Evolutionary conservation across 2,113 vertebrate species (phyloP).

Genomic region (Chroicocephalus ridibundus): DNA sequence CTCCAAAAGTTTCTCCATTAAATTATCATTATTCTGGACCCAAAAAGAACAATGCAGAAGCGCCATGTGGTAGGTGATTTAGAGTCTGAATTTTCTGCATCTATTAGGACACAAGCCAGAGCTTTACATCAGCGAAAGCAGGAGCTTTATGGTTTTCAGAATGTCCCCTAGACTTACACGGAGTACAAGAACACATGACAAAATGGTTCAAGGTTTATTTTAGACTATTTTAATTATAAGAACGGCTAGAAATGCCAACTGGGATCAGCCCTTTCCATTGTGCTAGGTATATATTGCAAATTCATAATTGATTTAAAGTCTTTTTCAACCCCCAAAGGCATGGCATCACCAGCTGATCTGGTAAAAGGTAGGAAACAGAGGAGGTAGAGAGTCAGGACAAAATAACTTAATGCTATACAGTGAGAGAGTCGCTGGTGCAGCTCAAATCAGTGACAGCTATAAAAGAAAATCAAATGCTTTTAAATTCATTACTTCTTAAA

Average conservation of each 20-base stretch:
- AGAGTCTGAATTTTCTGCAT: not conserved
- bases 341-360: not conserved
- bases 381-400: not conserved
- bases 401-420: not conserved
- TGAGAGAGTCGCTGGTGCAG: not conserved
- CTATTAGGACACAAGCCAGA: not conserved
- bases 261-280: not conserved
- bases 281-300: not conserved
- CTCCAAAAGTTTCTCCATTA: not conserved
- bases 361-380: not conserved
- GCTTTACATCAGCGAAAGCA: not conserved
- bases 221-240: not conserved
- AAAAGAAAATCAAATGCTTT: slow-evolving; percentile 19
- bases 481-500: slow-evolving; percentile 25
- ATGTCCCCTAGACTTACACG: not conserved
- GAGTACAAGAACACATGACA: not conserved
- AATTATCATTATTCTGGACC: not conserved
- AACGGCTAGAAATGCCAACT: not conserved
- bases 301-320: not conserved
- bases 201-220: slow-evolving; percentile 2
- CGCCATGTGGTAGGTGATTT: not conserved
- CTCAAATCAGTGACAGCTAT: not conserved
- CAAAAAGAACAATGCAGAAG: not conserved
- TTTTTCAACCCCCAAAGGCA: not conserved
- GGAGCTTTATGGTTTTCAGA: not conserved